Evolutionary conservation across 1,140 invertebrate genomes (phyloP).

Genomic region (Neotoxoptera formosana): DNA sequence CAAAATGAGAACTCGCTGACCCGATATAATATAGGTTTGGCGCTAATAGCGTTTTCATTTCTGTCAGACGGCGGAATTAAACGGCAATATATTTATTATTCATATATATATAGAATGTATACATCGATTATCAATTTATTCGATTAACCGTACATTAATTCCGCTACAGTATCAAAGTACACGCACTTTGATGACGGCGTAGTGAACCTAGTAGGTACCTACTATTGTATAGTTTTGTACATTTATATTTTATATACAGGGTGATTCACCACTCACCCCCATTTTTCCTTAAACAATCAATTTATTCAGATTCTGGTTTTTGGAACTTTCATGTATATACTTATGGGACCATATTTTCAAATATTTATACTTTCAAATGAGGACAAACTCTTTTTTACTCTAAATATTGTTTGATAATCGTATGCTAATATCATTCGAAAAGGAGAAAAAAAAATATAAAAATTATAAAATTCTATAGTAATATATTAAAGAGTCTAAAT

Average conservation of each 20-base stretch:
- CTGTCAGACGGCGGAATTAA: neutral
- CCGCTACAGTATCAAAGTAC: neutral
- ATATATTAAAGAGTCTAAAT: neutral
- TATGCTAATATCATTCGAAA: neutral
- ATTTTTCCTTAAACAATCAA: neutral
- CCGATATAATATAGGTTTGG: constrained; percentile 1
- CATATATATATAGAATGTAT: neutral
- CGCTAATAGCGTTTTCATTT: constrained; percentile 26
- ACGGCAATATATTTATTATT: neutral
- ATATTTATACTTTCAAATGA: neutral
- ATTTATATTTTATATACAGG: neutral
- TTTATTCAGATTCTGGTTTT: neutral
- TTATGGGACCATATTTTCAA: neutral
- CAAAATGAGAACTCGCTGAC: constrained; percentile 5
- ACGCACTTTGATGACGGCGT: neutral
- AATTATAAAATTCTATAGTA: neutral
- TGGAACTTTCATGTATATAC: neutral
- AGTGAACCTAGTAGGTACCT: too few species aligned
- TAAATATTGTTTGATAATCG: too few species aligned
- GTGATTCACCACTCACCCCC: neutral
- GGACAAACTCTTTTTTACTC: too few species aligned
- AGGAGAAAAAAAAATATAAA: neutral
- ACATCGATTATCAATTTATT: constrained; percentile 17
- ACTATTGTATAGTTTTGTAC: neutral
- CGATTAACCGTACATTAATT: constrained; percentile 5